Conservation (phyloP, 1,140 invertebrate genomes). For the Mamestra configurata region DNA sequence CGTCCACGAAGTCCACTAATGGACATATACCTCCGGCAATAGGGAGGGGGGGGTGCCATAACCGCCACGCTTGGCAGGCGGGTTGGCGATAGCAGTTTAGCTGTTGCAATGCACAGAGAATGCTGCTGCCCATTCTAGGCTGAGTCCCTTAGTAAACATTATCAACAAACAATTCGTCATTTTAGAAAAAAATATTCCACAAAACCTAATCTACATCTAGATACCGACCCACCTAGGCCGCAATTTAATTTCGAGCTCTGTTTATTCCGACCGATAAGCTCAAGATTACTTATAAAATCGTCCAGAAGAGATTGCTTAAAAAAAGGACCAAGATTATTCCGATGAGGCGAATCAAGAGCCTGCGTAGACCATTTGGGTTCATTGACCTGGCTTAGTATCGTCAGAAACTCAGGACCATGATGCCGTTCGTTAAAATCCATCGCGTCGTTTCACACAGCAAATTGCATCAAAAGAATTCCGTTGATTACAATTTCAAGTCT, state of each 20-base stretch:
- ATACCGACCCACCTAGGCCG: neutral
- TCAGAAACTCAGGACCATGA: neutral
- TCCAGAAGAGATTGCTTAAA: conserved; percentile 26
- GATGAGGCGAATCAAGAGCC: conserved; percentile 36
- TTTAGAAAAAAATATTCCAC: neutral
- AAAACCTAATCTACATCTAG: conserved; percentile 19
- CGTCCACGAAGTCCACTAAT: no score
- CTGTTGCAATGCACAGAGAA: no score
- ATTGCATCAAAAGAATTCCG: conserved; percentile 48
- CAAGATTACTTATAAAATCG: conserved; percentile 40
- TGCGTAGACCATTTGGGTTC: conserved; percentile 26
- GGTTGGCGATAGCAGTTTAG: no score
- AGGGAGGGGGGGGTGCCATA: no score
- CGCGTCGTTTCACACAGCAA: conserved; percentile 59
- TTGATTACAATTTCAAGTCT: conserved; percentile 40
- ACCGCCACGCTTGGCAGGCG: no score
- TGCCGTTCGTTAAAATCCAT: conserved; percentile 65
- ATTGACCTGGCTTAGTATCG: conserved; percentile 27
- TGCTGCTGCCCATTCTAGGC: no score
- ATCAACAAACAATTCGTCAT: neutral
- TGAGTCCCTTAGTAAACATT: no score
- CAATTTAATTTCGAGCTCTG: conserved; percentile 38
- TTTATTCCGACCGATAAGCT: conserved; percentile 28
- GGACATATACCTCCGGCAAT: no score
- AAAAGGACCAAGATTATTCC: conserved; percentile 31